Evolutionary conservation across 1,140 invertebrate genomes (phyloP), one percentile per base, ranked within the genome.

Genomic region (Aphelinus atriplicis): DNA sequence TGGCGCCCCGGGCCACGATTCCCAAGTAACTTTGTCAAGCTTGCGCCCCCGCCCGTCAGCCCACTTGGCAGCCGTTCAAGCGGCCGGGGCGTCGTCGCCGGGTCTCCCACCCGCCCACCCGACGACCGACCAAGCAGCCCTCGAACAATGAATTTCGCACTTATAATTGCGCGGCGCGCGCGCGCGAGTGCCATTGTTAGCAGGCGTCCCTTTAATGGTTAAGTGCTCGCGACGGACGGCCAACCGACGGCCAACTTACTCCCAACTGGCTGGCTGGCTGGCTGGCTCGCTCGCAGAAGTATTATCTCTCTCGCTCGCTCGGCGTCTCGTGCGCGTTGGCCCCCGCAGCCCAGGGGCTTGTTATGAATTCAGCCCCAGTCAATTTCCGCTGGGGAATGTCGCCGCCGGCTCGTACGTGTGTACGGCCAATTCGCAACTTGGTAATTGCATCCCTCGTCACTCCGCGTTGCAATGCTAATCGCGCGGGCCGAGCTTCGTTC

Each of bases 141-240:
- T 66, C 72, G 77, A 81, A 84, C 84, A 83, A 84, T 84, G 83
- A 84, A 86, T 86, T 84, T 86, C 80, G 79, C 81, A 83, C 82
- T 86, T 85, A 84, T 86, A 86, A 86, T 86, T 86, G 84, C 26
- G 26, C 26, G 26, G 26, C 26, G 26, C 26, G 26, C 26, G 26
- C 26, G 26, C 26, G 26, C 80, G 83, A 78, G 81, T 82, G 81
- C 83, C 80, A 82, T 81, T 81, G 83, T 83, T 81, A 79, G 73
- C 78, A 79, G 73, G 58, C 26, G 2, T 51, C 51, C 9, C 83
- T 78, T 81, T 82, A 83, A 84, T 82, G 83, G 80, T 83, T 83
- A 83, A 71, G 84, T 83, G 82, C 81, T 53, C 65, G 51, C 10
- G 61, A 58, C 66, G 57, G 47, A 53, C 46, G 61, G 26, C 26